phyloP scores from a whole-genome alignment of 2,113 vertebrate species.

The Rousettus leschenaultii region DNA sequence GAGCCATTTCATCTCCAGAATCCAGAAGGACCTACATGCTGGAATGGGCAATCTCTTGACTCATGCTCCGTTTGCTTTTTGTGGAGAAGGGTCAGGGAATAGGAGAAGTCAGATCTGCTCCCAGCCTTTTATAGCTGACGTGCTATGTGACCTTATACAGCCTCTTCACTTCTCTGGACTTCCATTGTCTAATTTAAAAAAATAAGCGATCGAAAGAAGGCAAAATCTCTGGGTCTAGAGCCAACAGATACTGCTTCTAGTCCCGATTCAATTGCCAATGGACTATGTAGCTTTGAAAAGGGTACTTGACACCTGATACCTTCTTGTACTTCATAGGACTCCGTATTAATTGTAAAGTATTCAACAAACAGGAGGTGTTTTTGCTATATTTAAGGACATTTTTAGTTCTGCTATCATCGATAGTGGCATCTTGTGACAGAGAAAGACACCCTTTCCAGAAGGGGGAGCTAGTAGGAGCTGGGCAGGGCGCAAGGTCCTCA shows the following conservation, averaged over 20 bases:
- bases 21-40: background rate
- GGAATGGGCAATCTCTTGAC: background rate
- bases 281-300: background rate
- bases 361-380: background rate
- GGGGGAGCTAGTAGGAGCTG: background rate
- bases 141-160: background rate
- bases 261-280: background rate
- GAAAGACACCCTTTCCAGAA: background rate
- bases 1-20: background rate
- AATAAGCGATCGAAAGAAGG: background rate
- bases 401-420: background rate
- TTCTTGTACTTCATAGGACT: background rate
- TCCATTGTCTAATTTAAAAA: background rate
- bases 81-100: background rate
- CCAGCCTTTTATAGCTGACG: background rate
- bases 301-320: background rate
- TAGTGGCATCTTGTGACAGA: background rate
- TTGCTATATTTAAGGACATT: background rate
- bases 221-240: background rate
- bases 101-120: background rate
- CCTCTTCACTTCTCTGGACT: constrained; percentile 16
- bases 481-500: background rate
- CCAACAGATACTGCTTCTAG: background rate
- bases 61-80: background rate
- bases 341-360: background rate